Evolutionary conservation across 2,888 invertebrate species (phyloP).

Genomic region (Pandemis corylana): DNA sequence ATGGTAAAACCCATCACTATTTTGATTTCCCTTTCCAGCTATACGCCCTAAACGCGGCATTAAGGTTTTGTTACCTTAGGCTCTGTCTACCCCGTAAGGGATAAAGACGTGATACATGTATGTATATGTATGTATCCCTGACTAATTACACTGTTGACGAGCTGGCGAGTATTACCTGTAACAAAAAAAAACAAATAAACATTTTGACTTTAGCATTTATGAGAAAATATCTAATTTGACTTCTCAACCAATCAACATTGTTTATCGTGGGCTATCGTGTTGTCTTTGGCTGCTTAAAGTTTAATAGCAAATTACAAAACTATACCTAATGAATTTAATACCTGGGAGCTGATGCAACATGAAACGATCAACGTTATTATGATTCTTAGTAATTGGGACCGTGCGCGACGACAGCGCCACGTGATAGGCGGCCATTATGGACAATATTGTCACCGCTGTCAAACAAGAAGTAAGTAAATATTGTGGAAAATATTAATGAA

Average conservation of each 20-base stretch:
- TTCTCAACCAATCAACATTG: neutral
- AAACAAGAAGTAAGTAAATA: too few species aligned
- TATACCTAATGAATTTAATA: neutral
- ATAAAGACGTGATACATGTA: too few species aligned
- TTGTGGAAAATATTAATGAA: too few species aligned
- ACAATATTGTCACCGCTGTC: too few species aligned
- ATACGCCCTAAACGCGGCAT: too few species aligned
- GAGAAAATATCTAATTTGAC: neutral
- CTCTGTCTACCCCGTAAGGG: too few species aligned
- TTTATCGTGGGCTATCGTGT: neutral
- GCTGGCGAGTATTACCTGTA: conserved; percentile 15
- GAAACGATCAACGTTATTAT: neutral
- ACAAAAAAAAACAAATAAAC: conserved; percentile 19
- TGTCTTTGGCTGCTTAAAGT: neutral
- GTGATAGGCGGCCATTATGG: too few species aligned
- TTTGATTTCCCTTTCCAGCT: too few species aligned
- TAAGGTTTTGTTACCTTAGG: too few species aligned
- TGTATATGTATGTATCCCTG: neutral
- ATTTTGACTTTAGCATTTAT: neutral
- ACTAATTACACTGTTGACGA: neutral
- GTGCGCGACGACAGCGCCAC: too few species aligned
- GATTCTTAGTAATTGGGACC: neutral
- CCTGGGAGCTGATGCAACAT: neutral
- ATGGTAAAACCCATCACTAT: too few species aligned
- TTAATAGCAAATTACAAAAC: neutral